Base-by-base conservation (phyloP, 2,888 invertebrate genomes). In the Cerastis rubricosa region DNA sequence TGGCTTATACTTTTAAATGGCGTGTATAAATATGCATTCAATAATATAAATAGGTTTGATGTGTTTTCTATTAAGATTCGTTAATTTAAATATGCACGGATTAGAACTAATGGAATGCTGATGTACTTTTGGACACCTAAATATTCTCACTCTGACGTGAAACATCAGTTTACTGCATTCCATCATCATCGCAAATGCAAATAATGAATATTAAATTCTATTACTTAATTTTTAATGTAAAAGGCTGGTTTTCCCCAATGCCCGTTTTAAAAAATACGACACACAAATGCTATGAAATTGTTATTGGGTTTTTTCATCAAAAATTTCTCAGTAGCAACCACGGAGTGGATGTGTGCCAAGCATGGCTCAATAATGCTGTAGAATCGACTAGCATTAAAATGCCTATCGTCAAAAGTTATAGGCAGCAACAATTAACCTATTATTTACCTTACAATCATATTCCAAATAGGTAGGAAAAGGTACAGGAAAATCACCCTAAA, bases 31-130 rank as follows among this genome's bases (percentile, higher is more conserved):
- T 83, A 85, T 81, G 83, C 77, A 78, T 86, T 64, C 74, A 74
- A 77, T 83, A 65, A 76, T 74, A 78, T 76, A 70, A 82, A 85
- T 80, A 51, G 65, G 64, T 84, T 78, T 83, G 65, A 84, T 81
- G 71, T 35, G 63, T 84, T 81, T 86, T 68, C 68, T 82, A 82
- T 86, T 84, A 54, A 86, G 80, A 82, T 85, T 84, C 68, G 40
- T 77, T 77, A 68, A 81, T 85, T 78, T 68, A 70, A 64, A 71
- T 73, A 75, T 81, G 68, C 64, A 65, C 59, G 49, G 71, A 77
- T 84, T 82, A 64, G 67, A 74, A 61, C 51, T 72, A 78, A 76
- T 84, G 71, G 74, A 84, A 84, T 64, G 29, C 43, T 19, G 49
- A 76, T 63, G 59, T 65, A 68, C 57, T 76, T 71, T 68, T 65